phyloP scores from a whole-genome alignment of 1,140 invertebrate genomes.

The Drosophila tristis region DNA sequence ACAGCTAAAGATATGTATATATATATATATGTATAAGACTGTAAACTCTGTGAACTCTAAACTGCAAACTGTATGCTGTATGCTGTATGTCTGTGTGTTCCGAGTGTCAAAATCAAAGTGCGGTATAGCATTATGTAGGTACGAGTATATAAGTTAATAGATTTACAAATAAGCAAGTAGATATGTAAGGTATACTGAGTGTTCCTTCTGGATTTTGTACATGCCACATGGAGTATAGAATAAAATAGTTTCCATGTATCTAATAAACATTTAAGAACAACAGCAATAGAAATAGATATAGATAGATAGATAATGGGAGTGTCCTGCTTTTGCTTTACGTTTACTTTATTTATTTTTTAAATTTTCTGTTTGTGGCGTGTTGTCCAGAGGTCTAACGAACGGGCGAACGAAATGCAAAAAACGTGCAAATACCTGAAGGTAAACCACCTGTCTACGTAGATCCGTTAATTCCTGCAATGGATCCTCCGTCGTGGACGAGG shows the following conservation, averaged over 20 bases:
- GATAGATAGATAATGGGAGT: slow-evolving; percentile 1
- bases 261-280: slow-evolving; percentile 53
- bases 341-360: slow-evolving; percentile 15
- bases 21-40: background rate
- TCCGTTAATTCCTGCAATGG: slow-evolving; percentile 89
- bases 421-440: slow-evolving; percentile 88
- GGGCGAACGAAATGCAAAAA: slow-evolving; percentile 77
- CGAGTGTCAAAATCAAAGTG: slow-evolving; percentile 42
- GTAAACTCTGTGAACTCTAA: background rate
- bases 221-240: slow-evolving; percentile 38
- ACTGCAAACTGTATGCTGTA: background rate
- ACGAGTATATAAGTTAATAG: slow-evolving; percentile 20
- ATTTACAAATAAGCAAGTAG: slow-evolving; percentile 41
- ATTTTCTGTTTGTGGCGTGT: background rate
- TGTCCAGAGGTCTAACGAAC: slow-evolving; percentile 32
- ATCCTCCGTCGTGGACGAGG: slow-evolving; percentile 84
- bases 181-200: background rate
- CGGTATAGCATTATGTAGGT: slow-evolving; percentile 30
- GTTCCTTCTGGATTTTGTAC: slow-evolving; percentile 14
- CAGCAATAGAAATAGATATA: slow-evolving; percentile 41
- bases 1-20: slow-evolving; percentile 32
- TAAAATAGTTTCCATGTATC: slow-evolving; percentile 14
- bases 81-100: slow-evolving; percentile 13
- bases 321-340: slow-evolving; percentile 39
- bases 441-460: slow-evolving; percentile 90